Evolutionary conservation across 2,113 vertebrate genomes (phyloP).

Genomic region (Conger conger): DNA sequence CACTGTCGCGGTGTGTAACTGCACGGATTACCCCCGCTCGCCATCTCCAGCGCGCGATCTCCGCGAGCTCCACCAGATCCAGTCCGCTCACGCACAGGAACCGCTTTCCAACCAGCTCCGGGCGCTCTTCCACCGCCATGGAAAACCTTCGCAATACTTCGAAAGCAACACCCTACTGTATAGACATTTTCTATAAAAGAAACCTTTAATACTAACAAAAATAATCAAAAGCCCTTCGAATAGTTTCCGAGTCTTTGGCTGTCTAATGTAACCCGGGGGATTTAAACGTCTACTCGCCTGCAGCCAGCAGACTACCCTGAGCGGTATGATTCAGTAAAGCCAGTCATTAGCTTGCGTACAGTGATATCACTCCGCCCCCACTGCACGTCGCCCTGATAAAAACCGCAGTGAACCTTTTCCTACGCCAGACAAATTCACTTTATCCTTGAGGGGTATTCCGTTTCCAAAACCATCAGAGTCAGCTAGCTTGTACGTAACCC

Average conservation of each 20-base stretch:
- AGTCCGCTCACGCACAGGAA: conserved; percentile 84
- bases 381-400: conserved; percentile 43
- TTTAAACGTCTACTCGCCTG: conserved; percentile 72
- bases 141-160: conserved; percentile 59
- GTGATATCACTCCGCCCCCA: conserved; percentile 65
- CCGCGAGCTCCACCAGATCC: conserved; percentile 68
- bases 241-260: conserved; percentile 41
- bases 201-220: conserved; percentile 30
- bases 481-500: neutral
- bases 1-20: conserved; percentile 81
- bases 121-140: conserved; percentile 81
- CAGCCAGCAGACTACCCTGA: conserved; percentile 64
- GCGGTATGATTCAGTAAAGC: conserved; percentile 36
- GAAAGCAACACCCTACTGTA: conserved; percentile 64
- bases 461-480: conserved; percentile 8
- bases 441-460: conserved; percentile 19
- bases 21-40: conserved; percentile 88
- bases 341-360: conserved; percentile 55
- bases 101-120: conserved; percentile 92
- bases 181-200: conserved; percentile 63
- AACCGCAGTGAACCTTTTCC: conserved; percentile 49
- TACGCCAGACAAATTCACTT: conserved; percentile 47
- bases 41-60: conserved; percentile 77
- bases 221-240: conserved; percentile 40
- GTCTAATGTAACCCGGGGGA: conserved; percentile 62